Conservation (phyloP, 2,797 vertebrate genomes). For the Melanotaenia parkinsoni region DNA sequence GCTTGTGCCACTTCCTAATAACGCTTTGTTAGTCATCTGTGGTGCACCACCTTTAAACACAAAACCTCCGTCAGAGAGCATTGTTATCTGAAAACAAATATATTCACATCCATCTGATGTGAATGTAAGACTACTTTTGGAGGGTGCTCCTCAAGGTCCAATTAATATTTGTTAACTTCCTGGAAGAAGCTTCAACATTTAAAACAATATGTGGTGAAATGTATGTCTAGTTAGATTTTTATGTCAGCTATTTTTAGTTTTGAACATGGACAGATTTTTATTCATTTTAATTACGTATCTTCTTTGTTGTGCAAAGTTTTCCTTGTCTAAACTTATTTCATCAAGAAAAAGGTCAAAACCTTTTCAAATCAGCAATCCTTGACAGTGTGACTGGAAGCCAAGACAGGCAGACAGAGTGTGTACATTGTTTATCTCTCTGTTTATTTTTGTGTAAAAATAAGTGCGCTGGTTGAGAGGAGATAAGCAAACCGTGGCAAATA, state of each 20-base stretch:
- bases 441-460: slow-evolving; percentile 66
- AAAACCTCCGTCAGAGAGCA: background rate
- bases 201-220: background rate
- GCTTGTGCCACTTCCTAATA: slow-evolving; percentile 28
- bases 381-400: slow-evolving; percentile 45
- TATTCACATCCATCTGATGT: background rate
- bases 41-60: background rate
- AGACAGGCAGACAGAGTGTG: slow-evolving; percentile 36
- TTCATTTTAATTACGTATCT: slow-evolving; percentile 24
- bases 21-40: slow-evolving; percentile 20
- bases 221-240: background rate
- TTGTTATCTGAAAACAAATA: background rate
- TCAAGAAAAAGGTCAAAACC: slow-evolving; percentile 57
- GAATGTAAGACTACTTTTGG: background rate
- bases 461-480: slow-evolving; percentile 46
- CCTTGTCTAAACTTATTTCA: slow-evolving; percentile 56
- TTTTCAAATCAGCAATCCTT: slow-evolving; percentile 55
- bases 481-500: slow-evolving; percentile 62
- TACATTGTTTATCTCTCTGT: slow-evolving; percentile 60
- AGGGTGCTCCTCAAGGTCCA: background rate
- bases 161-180: background rate
- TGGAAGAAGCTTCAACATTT: background rate
- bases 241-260: slow-evolving; percentile 2
- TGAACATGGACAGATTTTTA: slow-evolving; percentile 8
- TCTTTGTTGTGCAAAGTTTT: slow-evolving; percentile 31